Conservation (phyloP, 2,888 invertebrate genomes). For the Hyposoter dolosus region DNA sequence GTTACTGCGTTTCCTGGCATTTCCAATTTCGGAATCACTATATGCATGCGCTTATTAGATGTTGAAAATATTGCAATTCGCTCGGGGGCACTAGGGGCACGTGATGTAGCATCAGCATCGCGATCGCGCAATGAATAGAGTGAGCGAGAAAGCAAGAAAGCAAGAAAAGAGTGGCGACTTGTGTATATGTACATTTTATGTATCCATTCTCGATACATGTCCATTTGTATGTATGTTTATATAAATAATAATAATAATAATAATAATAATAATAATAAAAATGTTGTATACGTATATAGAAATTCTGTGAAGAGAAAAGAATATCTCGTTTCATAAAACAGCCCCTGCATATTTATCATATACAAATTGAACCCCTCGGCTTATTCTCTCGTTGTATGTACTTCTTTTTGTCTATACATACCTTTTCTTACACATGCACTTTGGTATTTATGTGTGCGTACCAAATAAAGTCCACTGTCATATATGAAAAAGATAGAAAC, state of each 20-base stretch:
- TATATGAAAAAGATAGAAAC: slow-evolving; percentile 36
- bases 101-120: slow-evolving; percentile 53
- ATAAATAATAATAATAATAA: slow-evolving; percentile 5
- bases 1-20: slow-evolving; percentile 58
- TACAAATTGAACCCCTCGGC: slow-evolving; percentile 71
- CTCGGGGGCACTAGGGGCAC: slow-evolving; percentile 58
- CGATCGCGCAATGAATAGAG: slow-evolving; percentile 64
- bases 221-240: neutral
- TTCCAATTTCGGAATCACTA: slow-evolving; percentile 65
- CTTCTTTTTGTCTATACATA: slow-evolving; percentile 19
- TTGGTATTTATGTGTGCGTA: slow-evolving; percentile 17
- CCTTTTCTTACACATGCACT: neutral
- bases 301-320: slow-evolving; percentile 64
- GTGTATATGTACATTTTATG: slow-evolving; percentile 2
- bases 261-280: neutral
- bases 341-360: slow-evolving; percentile 72
- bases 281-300: slow-evolving; percentile 38
- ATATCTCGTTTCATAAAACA: slow-evolving; percentile 70
- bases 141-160: slow-evolving; percentile 55
- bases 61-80: slow-evolving; percentile 66
- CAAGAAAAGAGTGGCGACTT: slow-evolving; percentile 47
- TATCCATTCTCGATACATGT: neutral
- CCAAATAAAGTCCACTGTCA: slow-evolving; percentile 46
- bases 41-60: slow-evolving; percentile 59
- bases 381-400: slow-evolving; percentile 55